Conservation (phyloP, 2,888 invertebrate species). For the Cosmorhoe ocellata region DNA sequence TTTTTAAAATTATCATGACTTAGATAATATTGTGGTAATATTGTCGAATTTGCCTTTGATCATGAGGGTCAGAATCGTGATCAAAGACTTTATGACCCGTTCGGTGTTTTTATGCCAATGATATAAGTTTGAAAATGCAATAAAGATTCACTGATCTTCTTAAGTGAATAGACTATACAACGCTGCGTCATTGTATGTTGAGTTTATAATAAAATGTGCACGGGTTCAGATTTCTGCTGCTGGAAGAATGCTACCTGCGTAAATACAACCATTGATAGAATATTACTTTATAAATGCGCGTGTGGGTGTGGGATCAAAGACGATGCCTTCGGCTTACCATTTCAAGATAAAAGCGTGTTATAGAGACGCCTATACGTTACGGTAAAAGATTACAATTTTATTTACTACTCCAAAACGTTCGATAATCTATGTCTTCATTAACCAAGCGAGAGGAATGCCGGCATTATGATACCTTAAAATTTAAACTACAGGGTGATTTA, state of each 20-base stretch:
- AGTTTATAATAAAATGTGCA: not conserved
- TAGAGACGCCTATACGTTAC: constrained; percentile 73
- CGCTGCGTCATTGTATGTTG: too few relatives aligned
- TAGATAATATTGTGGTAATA: too few relatives aligned
- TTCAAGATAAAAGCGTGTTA: constrained; percentile 73
- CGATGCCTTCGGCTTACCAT: constrained; percentile 70
- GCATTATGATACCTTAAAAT: constrained; percentile 48
- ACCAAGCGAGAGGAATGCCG: constrained; percentile 69
- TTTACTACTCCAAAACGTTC: constrained; percentile 79
- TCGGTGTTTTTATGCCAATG: too few relatives aligned
- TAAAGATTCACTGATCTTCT: too few relatives aligned
- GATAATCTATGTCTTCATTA: constrained; percentile 83
- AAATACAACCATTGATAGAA: constrained; percentile 49
- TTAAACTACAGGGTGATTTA: constrained; percentile 29
- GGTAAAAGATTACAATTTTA: constrained; percentile 77
- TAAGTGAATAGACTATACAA: too few relatives aligned
- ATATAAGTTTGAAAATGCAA: too few relatives aligned
- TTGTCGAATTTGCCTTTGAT: too few relatives aligned
- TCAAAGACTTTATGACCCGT: too few relatives aligned
- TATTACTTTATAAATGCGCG: constrained; percentile 64
- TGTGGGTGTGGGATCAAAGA: constrained; percentile 79
- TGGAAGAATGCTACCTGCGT: constrained; percentile 8
- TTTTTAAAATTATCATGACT: too few relatives aligned
- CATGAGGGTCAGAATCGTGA: too few relatives aligned
- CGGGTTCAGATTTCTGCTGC: too few relatives aligned